phyloP scores from a whole-genome alignment of 2,113 vertebrate species.

The Myrmophylax atrothorax region DNA sequence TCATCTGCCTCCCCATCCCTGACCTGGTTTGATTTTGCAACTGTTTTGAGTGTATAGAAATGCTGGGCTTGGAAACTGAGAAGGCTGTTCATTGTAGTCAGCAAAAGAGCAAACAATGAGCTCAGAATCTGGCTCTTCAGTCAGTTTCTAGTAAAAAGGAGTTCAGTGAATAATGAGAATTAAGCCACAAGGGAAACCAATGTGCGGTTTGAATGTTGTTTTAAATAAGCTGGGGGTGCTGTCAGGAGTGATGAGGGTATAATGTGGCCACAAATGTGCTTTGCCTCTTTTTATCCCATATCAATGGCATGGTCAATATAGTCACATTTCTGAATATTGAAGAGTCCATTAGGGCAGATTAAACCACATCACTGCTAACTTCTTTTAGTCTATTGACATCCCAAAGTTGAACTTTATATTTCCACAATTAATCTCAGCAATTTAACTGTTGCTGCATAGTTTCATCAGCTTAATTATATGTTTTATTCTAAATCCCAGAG shows the following conservation, averaged over 20 bases:
- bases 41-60: slow-evolving; percentile 57
- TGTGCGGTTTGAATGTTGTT: slow-evolving; percentile 40
- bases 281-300: neutral
- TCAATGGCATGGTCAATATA: slow-evolving; percentile 1
- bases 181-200: slow-evolving; percentile 58
- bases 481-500: neutral
- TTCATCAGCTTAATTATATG: neutral
- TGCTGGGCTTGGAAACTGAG: slow-evolving; percentile 66
- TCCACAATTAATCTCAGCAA: neutral
- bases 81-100: slow-evolving; percentile 53
- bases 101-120: slow-evolving; percentile 72
- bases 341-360: neutral
- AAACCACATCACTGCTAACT: neutral
- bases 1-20: neutral
- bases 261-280: slow-evolving; percentile 9
- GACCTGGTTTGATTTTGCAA: slow-evolving; percentile 52
- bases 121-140: slow-evolving; percentile 70
- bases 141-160: slow-evolving; percentile 69
- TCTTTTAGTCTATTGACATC: neutral
- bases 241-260: slow-evolving; percentile 13
- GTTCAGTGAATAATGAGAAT: slow-evolving; percentile 62
- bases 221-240: slow-evolving; percentile 53
- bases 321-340: neutral
- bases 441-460: neutral
- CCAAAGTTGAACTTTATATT: neutral